Conservation (phyloP, 2,113 vertebrate species). For the Rhodinocichla rosea region DNA sequence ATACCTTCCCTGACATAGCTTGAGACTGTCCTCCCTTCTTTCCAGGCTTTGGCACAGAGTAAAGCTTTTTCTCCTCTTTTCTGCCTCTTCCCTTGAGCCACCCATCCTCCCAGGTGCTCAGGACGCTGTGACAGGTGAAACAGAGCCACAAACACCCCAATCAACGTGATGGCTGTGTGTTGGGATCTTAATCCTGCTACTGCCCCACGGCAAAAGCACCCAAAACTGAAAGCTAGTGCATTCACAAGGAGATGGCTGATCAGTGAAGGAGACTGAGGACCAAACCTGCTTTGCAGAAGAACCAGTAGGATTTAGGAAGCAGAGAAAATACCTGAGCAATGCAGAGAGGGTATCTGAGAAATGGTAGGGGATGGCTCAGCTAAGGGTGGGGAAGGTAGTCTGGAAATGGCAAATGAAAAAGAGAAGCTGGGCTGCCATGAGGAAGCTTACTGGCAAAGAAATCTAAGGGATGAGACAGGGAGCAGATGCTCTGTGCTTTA, state of each 20-base stretch:
- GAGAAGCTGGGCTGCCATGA: not conserved
- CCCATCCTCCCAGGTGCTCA: not conserved
- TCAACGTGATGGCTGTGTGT: not conserved
- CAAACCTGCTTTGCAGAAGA: not conserved
- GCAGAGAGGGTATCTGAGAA: not conserved
- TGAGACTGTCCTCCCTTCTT: not conserved
- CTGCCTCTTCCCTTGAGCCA: not conserved
- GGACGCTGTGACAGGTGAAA: rapidly evolving
- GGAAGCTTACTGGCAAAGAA: not conserved
- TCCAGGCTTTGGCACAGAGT: not conserved
- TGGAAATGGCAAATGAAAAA: not conserved
- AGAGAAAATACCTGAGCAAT: not conserved
- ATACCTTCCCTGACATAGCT: no score
- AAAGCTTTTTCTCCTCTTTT: not conserved
- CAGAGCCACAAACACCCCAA: not conserved
- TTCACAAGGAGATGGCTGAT: not conserved
- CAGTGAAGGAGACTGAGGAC: not conserved
- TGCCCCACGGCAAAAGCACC: not conserved
- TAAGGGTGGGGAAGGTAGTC: not conserved
- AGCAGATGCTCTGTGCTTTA: not conserved
- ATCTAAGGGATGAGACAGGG: not conserved
- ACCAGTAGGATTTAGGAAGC: not conserved
- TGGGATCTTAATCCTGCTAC: not conserved
- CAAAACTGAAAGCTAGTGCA: not conserved
- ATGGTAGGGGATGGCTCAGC: not conserved